These are phyloP conservation scores for Mystacides longicornis DNA, from an alignment of 2,888 invertebrate species.

Conservation along the genomic window DNA sequence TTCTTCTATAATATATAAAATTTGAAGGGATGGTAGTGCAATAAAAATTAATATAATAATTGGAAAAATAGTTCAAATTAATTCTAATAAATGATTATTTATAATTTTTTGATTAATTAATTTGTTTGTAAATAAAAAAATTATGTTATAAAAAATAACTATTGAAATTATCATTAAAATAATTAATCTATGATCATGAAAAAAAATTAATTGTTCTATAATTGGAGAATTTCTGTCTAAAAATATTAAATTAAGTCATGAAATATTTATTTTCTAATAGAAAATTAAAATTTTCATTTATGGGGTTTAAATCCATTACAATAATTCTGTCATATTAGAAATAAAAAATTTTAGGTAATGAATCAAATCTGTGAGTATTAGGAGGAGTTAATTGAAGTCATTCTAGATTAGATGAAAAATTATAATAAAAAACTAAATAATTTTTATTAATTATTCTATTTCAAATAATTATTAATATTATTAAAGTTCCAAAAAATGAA, in stretches of 20 bases:
- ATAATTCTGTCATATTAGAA: slow-evolving; percentile 56
- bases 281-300: slow-evolving; percentile 54
- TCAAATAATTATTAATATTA: slow-evolving; percentile 56
- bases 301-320: slow-evolving; percentile 61
- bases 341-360: slow-evolving; percentile 50
- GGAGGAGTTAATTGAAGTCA: slow-evolving; percentile 53
- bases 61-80: slow-evolving; percentile 57
- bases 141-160: slow-evolving; percentile 51
- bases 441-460: slow-evolving; percentile 51
- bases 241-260: slow-evolving; percentile 49
- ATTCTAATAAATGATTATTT: slow-evolving; percentile 55
- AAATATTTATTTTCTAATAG: slow-evolving; percentile 52
- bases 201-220: slow-evolving; percentile 60
- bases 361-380: slow-evolving; percentile 52
- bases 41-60: slow-evolving; percentile 56
- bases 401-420: slow-evolving; percentile 46
- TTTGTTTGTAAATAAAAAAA: slow-evolving; percentile 49
- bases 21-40: slow-evolving; percentile 52
- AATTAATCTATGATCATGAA: slow-evolving; percentile 55
- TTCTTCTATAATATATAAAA: slow-evolving; percentile 57
- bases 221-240: slow-evolving; percentile 56
- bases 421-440: slow-evolving; percentile 30
- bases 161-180: slow-evolving; percentile 55
- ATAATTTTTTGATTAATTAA: slow-evolving; percentile 50
- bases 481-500: slow-evolving; percentile 50